Percentiles rank a stretch among this genome's conserved stretches.
Conservation (phyloP, 2,113 vertebrate genomes). For the Pogona vitticeps region DNA sequence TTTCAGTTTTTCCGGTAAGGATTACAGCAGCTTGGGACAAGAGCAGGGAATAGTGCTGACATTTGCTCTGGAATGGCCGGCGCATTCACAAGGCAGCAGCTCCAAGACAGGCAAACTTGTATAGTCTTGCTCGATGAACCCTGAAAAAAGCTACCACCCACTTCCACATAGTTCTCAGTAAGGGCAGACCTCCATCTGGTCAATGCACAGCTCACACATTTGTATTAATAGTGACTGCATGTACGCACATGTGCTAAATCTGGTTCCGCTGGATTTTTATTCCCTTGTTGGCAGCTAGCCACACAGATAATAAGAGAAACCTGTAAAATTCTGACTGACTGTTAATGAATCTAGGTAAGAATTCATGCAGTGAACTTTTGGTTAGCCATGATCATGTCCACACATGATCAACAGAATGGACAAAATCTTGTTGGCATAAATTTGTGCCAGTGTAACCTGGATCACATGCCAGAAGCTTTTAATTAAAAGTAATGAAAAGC, state of each 20-base stretch:
- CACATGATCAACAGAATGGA: too few species aligned
- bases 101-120: background rate
- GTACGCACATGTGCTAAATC: background rate
- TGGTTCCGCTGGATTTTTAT: background rate
- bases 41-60: background rate
- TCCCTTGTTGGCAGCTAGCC: background rate
- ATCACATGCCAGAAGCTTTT: too few species aligned
- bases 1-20: background rate
- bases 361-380: background rate
- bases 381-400: background rate
- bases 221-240: background rate
- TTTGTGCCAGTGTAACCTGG: too few species aligned
- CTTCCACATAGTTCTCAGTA: background rate
- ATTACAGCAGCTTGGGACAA: background rate
- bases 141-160: background rate
- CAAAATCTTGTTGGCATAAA: too few species aligned
- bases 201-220: background rate
- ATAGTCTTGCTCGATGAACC: background rate
- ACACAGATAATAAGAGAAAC: background rate
- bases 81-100: background rate
- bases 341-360: background rate
- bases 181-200: background rate
- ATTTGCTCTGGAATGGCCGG: background rate
- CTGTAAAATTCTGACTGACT: background rate
- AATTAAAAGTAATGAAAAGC: too few species aligned